These are phyloP conservation scores for Manduca sexta DNA, from an alignment of 1,140 invertebrate genomes.

Conservation along the genomic window DNA sequence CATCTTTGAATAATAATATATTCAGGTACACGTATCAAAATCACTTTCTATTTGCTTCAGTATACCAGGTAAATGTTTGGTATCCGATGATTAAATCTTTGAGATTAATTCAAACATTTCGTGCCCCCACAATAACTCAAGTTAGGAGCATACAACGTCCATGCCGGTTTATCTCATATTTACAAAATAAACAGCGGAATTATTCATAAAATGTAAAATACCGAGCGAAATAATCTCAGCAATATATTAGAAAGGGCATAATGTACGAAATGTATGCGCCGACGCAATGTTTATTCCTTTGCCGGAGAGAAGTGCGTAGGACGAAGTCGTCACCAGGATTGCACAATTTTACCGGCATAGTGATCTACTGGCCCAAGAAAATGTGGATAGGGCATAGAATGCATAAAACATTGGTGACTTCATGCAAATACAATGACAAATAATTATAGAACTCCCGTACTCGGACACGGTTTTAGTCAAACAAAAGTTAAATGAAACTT, in stretches of 20 bases:
- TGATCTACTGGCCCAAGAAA: background rate
- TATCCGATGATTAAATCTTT: too few species aligned
- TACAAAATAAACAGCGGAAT: background rate
- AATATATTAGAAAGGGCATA: constrained; percentile 22
- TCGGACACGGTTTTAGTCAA: too few species aligned
- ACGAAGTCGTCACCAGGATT: constrained; percentile 12
- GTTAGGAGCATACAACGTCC: background rate
- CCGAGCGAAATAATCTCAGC: constrained; percentile 7
- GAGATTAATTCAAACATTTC: too few species aligned
- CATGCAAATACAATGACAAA: too few species aligned
- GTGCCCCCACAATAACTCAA: too few species aligned
- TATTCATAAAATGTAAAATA: constrained; percentile 3
- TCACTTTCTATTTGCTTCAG: background rate
- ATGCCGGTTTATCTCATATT: background rate
- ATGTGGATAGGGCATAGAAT: background rate
- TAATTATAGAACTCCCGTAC: too few species aligned
- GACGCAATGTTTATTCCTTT: constrained; percentile 23
- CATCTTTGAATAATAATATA: too few species aligned
- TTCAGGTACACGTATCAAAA: too few species aligned
- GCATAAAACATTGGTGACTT: too few species aligned
- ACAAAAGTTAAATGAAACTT: too few species aligned
- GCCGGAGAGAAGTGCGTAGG: constrained; percentile 24
- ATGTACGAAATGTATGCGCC: constrained; percentile 30
- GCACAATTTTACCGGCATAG: background rate
- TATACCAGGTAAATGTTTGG: too few species aligned